A percentile compares a stretch with the other conserved stretches of the same genome.
phyloP scores from a whole-genome alignment of 1,140 invertebrate genomes.

The Brachionus angularis region DNA sequence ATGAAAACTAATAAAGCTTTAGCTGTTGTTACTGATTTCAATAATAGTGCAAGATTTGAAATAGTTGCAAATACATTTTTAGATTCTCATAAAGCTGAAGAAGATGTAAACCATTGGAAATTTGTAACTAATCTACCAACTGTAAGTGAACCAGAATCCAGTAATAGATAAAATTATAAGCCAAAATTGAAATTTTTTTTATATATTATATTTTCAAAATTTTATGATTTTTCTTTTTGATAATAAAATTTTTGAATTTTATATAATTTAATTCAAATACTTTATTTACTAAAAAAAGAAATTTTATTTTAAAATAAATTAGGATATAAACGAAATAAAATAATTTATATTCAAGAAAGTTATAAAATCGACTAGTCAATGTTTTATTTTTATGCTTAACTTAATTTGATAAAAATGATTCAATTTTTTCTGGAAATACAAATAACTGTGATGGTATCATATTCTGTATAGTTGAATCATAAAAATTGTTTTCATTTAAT shows the following conservation, averaged over 20 bases:
- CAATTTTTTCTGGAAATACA: constrained; percentile 28
- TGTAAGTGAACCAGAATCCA: constrained; percentile 11
- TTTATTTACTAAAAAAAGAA: constrained; percentile 19
- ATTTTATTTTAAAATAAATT: background rate
- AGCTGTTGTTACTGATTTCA: constrained; percentile 49
- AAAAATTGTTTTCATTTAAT: background rate
- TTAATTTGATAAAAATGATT: background rate
- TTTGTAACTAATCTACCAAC: constrained; percentile 36
- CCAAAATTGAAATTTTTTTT: background rate
- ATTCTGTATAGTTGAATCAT: constrained; percentile 11
- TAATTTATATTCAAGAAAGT: background rate
- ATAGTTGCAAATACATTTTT: constrained; percentile 52
- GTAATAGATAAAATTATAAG: background rate
- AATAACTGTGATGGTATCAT: constrained; percentile 25
- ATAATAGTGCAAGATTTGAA: constrained; percentile 50
- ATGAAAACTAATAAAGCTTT: constrained; percentile 51
- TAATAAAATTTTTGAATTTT: constrained; percentile 17
- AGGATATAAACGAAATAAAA: background rate
- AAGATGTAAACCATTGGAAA: constrained; percentile 53
- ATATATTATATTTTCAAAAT: background rate
- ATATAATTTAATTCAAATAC: too few species aligned
- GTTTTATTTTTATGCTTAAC: too few species aligned
- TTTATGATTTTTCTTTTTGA: constrained; percentile 9
- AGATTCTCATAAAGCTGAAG: constrained; percentile 55
- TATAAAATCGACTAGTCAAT: too few species aligned